A percentile compares a stretch with the other conserved stretches of the same genome.
These are phyloP conservation scores for Plusia festucae DNA, from an alignment of 2,888 invertebrate species.

Conservation along the genomic window DNA sequence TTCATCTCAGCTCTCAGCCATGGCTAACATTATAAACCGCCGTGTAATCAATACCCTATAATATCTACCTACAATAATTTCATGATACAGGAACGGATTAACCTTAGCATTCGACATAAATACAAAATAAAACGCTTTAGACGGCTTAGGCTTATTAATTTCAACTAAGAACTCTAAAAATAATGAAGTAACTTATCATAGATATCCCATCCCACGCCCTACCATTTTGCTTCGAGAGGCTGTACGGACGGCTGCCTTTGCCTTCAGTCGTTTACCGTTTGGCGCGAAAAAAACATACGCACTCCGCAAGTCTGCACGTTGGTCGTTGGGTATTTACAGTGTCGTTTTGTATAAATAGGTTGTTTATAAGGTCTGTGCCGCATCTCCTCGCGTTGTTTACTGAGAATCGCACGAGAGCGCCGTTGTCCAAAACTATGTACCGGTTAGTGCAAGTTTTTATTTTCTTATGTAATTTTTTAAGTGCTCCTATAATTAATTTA, in stretches of 20 bases:
- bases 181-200: constrained; percentile 37
- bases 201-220: constrained; percentile 65
- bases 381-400: constrained; percentile 68
- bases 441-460: constrained; percentile 78
- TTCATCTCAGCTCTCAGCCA: too few relatives aligned
- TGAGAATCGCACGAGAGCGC: constrained; percentile 65
- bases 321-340: constrained; percentile 53
- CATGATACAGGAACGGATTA: background rate
- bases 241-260: constrained; percentile 39
- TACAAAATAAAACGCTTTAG: constrained; percentile 1
- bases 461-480: constrained; percentile 45
- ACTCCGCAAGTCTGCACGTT: constrained; percentile 16
- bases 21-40: too few relatives aligned
- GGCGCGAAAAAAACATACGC: constrained; percentile 71
- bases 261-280: constrained; percentile 67
- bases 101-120: background rate
- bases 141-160: constrained; percentile 14
- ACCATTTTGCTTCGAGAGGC: constrained; percentile 59
- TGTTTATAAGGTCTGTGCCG: constrained; percentile 76
- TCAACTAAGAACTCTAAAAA: constrained; percentile 46
- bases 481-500: constrained; percentile 34
- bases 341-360: constrained; percentile 76
- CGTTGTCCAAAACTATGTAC: constrained; percentile 71
- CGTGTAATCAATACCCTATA: too few relatives aligned
- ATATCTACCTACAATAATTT: background rate